Conservation (phyloP, 2,888 invertebrate species). For the Drosophila subsilvestris region DNA sequence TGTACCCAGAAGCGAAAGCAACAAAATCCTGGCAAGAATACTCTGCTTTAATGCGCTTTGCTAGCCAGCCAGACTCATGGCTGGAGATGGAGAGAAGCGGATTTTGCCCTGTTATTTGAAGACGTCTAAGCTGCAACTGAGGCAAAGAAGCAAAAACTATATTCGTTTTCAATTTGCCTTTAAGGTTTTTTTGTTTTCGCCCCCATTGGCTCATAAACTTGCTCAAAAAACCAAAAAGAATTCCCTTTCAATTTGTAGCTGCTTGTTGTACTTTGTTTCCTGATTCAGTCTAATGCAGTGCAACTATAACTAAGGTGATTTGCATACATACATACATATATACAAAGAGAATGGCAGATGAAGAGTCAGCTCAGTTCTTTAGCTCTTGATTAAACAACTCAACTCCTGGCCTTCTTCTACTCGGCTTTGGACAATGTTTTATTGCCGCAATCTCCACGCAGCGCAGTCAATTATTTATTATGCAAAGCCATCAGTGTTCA, state of each 20-base stretch:
- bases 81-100: not conserved
- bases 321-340: not conserved
- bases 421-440: slow-evolving; percentile 1
- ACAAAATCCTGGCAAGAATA: slow-evolving; percentile 61
- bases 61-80: slow-evolving; percentile 9
- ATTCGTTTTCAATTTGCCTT: slow-evolving; percentile 42
- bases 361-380: not conserved
- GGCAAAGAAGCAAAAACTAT: slow-evolving; percentile 33
- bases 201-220: slow-evolving; percentile 16
- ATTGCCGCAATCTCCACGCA: slow-evolving; percentile 16
- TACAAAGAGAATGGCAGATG: slow-evolving; percentile 1
- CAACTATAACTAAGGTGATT: not conserved
- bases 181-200: slow-evolving; percentile 1
- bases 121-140: slow-evolving; percentile 42
- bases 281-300: slow-evolving; percentile 33
- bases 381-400: not conserved
- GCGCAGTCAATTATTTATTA: slow-evolving; percentile 46
- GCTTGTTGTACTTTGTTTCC: slow-evolving; percentile 7
- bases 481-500: slow-evolving; percentile 7
- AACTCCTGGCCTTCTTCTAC: not conserved
- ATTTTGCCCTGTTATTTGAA: slow-evolving; percentile 47
- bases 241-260: slow-evolving; percentile 16
- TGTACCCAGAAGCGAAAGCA: slow-evolving; percentile 52
- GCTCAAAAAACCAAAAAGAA: slow-evolving; percentile 1
- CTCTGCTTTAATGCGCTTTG: slow-evolving; percentile 69